Evolutionary conservation across 1,140 invertebrate genomes (phyloP).

Genomic region (Rhizoglyphus robini): DNA sequence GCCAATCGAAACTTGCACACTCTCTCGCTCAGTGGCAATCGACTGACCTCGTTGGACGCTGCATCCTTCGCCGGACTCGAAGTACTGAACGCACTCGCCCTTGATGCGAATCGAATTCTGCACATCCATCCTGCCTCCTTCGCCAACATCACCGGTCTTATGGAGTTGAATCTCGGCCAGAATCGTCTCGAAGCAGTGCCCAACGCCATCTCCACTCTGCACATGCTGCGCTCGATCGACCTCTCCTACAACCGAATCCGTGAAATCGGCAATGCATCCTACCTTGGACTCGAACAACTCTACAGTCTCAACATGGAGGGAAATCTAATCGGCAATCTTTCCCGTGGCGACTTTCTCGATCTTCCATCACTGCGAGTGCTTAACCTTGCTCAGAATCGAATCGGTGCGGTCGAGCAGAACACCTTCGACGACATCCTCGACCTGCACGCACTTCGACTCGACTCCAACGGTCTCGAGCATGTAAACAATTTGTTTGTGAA

Average conservation of each 20-base stretch:
- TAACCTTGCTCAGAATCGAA: conserved; percentile 71
- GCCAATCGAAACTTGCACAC: conserved; percentile 70
- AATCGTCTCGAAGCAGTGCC: conserved; percentile 29
- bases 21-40: conserved; percentile 62
- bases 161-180: conserved; percentile 27
- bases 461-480: conserved; percentile 66
- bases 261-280: conserved; percentile 52
- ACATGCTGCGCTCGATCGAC: conserved; percentile 60
- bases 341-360: conserved; percentile 55
- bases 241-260: conserved; percentile 68
- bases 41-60: conserved; percentile 53
- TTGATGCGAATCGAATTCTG: conserved; percentile 57
- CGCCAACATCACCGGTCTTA: conserved; percentile 28
- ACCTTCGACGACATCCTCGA: conserved; percentile 63
- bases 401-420: conserved; percentile 60
- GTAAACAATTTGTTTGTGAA: conserved; percentile 70
- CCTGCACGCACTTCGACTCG: conserved; percentile 69
- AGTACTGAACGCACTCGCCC: conserved; percentile 62
- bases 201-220: conserved; percentile 24
- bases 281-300: conserved; percentile 64
- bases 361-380: conserved; percentile 69
- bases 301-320: conserved; percentile 70
- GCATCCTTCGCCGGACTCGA: conserved; percentile 69
- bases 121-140: conserved; percentile 28
- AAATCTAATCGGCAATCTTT: conserved; percentile 73